Evolutionary conservation across 2,797 vertebrate genomes (phyloP), one percentile per base, ranked within the genome.

Genomic region (Fistularia tabacaria): DNA sequence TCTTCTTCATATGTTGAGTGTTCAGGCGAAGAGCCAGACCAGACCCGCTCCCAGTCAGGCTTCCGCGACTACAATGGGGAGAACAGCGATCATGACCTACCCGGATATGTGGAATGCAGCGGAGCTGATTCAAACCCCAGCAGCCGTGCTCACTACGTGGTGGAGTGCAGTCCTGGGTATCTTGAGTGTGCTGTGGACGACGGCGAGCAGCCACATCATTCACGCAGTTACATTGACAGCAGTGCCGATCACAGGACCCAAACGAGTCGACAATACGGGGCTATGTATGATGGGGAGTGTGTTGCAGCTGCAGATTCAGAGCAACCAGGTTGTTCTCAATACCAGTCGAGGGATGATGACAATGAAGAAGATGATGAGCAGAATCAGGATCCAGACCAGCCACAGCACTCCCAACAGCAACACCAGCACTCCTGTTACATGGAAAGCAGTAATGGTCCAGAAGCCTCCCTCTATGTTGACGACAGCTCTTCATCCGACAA

Each of bases 221-320:
- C 90, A 0, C 86, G 84, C 8, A 79, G 79, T 53, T 92, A 90
- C 77, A 91, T 92, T 13, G 89, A 93, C 85, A 91, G 91, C 51
- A 92, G 91, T 45, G 85, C 84, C 37, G 90, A 91, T 63, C 89
- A 90, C 62, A 49, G 73, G 40, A 73, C 81, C 0, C 85, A 82
- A 70, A 69, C 76, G 3, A 68, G 68, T 58, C 81, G 84, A 8
- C 85, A 84, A 50, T 88, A 89, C 49, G 65, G 14, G 1, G 11
- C 61, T 0, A 59, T 70, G 48, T 88, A 87, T 7, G 39, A 73
- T 0, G 82, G 58, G 9, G 80, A 85, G 45, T 88, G 82, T 52
- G 64, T 80, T 25, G 76, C 73, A n/a, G 83, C 83, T 53, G 83
- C 86, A 48, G 85, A 88, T 50, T 89, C 86, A 9, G 88, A 90